These are phyloP conservation scores for Otocyon megalotis DNA, from an alignment of 2,113 vertebrate species.

Conservation along the genomic window DNA sequence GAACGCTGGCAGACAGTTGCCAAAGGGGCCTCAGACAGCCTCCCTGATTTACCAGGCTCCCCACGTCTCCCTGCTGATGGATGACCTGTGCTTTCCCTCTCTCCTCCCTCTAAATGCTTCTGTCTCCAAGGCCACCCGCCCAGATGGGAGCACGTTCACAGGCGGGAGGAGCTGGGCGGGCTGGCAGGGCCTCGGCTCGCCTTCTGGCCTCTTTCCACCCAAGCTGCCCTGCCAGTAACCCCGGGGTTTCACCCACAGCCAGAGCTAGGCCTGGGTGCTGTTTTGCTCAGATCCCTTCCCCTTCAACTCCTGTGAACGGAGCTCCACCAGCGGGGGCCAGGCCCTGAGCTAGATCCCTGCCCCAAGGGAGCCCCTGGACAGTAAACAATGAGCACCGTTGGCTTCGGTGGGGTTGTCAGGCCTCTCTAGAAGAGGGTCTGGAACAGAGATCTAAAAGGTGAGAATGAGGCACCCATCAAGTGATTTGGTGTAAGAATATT, in stretches of 20 bases:
- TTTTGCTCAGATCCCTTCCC: background rate
- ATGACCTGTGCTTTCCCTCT: background rate
- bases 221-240: background rate
- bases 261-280: background rate
- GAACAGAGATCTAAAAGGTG: background rate
- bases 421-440: background rate
- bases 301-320: background rate
- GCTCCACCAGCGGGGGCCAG: background rate
- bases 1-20: background rate
- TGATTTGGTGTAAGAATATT: background rate
- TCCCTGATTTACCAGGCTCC: slow-evolving; percentile 68
- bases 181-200: background rate
- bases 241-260: background rate
- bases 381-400: background rate
- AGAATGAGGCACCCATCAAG: background rate
- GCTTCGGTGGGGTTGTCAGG: background rate
- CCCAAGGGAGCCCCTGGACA: background rate
- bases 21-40: slow-evolving; percentile 43
- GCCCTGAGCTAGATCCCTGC: background rate
- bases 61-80: slow-evolving; percentile 35
- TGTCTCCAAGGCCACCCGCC: slow-evolving; percentile 55
- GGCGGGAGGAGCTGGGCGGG: background rate
- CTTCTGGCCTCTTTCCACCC: background rate
- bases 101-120: slow-evolving; percentile 36
- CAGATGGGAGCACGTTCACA: background rate